Percentiles rank a stretch among this genome's conserved stretches.
Evolutionary conservation across 2,797 vertebrate species (phyloP).

Genomic region (Hylomyscus alleni): DNA sequence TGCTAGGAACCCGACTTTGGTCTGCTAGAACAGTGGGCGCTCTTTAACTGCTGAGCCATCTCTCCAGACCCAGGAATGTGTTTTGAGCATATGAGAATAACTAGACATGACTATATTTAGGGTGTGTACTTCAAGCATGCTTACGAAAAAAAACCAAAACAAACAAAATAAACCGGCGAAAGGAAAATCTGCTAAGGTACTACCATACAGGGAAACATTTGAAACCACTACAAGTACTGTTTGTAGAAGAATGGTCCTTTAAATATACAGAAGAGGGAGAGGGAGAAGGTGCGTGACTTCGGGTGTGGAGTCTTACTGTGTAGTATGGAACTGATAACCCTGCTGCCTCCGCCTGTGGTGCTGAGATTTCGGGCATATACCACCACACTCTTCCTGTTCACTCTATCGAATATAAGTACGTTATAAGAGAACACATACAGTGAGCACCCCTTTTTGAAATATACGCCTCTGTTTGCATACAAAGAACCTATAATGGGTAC

Average conservation of each 20-base stretch:
- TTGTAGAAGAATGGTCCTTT: conserved; percentile 29
- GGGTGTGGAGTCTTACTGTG: background rate
- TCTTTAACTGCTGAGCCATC: background rate
- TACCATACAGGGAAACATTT: background rate
- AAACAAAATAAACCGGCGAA: background rate
- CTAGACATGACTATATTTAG: conserved; percentile 16
- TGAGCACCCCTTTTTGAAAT: conserved; percentile 36
- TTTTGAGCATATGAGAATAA: background rate
- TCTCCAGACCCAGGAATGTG: background rate
- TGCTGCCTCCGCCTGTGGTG: background rate
- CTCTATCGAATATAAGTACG: conserved; percentile 9
- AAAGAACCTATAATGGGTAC: background rate
- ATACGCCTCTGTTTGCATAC: background rate
- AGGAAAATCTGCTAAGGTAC: conserved; percentile 20
- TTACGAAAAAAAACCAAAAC: conserved; percentile 41
- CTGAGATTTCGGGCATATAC: background rate
- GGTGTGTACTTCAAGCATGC: background rate
- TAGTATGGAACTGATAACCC: background rate
- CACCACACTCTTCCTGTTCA: background rate
- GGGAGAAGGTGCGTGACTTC: background rate
- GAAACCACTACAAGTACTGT: background rate
- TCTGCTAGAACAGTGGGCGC: background rate
- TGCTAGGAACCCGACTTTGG: background rate
- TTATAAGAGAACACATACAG: background rate
- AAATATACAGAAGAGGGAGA: background rate